Evolutionary conservation across 2,888 invertebrate species (phyloP), one percentile per base, ranked within the genome.

Genomic region (Ernsta delagoae): DNA sequence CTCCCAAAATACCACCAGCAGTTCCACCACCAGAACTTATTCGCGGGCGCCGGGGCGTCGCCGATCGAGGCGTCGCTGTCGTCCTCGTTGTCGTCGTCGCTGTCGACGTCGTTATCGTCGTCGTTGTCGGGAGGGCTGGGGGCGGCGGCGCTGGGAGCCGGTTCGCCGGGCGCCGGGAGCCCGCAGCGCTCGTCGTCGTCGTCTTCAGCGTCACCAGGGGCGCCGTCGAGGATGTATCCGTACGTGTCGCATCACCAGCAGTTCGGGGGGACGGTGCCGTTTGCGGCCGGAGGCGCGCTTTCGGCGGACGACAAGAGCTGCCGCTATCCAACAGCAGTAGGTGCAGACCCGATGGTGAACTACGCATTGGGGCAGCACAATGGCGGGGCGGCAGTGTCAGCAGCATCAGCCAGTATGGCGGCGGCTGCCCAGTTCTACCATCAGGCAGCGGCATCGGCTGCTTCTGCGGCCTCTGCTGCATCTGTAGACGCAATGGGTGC

Each of bases 1-100:
- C 97, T 98, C 95, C 98, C 98, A 85, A 98, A 98, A 95, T 98
- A 98, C 95, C 97, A 95, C 89, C 95, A 94, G 91, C 94, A 94
- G 91, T 96, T 96, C 90, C 96, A 96, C 87, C 96, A 93, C 77
- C 93, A 93, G 89, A 94, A 93, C 85, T 83, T 94, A 87, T 94
- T 94, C 89, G 91, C 93, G 88, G 90, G 93, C 82, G 96, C 94
- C 94, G 96, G 94, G 94, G 96, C 93, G 95, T 96, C 94, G 95
- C 96, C 91, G 94, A 96, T 94, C 94, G 96, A 86, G 95, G 95
- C 90, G 95, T 95, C 92, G 93, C 92, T 88, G 88, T 94, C 87
- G 84, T 95, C 84, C 82, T 95, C 88, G 86, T 88, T 92, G 89
- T 94, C 93, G 86, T 94, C 92, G 90, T 94, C 89, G 90, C 89